phyloP scores from a whole-genome alignment of 2,113 vertebrate species.

The Dromas ardeola region DNA sequence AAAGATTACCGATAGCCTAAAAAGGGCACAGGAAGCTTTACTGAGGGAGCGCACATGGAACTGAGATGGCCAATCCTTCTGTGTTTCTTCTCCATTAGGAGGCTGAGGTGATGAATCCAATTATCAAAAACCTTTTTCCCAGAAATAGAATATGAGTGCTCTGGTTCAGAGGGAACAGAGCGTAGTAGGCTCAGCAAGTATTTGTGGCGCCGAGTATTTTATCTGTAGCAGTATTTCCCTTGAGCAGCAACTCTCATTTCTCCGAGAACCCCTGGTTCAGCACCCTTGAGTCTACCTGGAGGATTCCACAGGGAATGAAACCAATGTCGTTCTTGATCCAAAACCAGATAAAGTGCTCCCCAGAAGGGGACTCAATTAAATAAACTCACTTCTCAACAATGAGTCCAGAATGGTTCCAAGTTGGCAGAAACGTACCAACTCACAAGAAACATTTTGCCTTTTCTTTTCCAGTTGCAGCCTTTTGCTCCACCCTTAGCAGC shows the following conservation, averaged over 20 bases:
- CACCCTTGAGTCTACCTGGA: background rate
- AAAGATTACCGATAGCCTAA: background rate
- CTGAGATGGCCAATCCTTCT: background rate
- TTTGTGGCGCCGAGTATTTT: background rate
- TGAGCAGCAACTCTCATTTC: background rate
- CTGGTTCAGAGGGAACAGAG: background rate
- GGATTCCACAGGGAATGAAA: background rate
- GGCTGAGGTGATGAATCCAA: background rate
- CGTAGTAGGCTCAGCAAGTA: background rate
- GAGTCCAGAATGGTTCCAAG: background rate
- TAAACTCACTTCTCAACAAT: background rate
- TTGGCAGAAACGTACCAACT: background rate
- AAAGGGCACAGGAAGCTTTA: background rate
- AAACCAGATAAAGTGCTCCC: background rate
- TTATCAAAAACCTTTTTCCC: conserved; percentile 12
- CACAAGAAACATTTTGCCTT: background rate
- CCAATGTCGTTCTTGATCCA: background rate
- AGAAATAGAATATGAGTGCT: background rate
- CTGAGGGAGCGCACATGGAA: background rate
- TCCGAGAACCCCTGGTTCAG: background rate
- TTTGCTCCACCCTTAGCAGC: background rate
- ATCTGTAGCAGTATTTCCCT: conserved; percentile 2
- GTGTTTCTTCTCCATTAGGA: background rate
- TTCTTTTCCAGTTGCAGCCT: background rate
- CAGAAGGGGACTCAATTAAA: background rate